Base-by-base conservation (phyloP, 2,797 vertebrate genomes). In the Brachymystax lenok region DNA sequence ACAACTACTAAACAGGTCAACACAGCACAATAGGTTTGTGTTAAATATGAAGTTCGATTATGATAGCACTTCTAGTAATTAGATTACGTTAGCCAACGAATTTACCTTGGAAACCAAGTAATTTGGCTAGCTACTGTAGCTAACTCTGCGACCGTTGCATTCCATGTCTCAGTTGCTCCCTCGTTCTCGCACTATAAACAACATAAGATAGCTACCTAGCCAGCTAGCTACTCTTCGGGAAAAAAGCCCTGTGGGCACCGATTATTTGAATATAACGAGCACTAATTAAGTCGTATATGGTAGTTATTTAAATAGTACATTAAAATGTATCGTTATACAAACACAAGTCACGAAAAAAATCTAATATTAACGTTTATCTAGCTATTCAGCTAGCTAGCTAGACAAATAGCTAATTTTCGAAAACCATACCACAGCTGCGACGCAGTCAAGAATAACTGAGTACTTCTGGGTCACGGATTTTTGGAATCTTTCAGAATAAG, bases 301-400 rank as follows among this genome's bases (percentile, higher is more conserved):
- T 3, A 69, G 16, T 74, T 17, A 24, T 28, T 64, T n/a, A 74
- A 66, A 74, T 27, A 4, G 24, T 7, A 40, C 61, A 50, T 67
- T 0, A 12, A 46, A 13, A 12, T 46, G 10, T 46, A 4, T 1
- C 33, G 0, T 40, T 35, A 69, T 61, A 35, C 21, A 81, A 82
- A 74, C 50, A 19, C 28, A 40, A 59, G 51, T 46, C 8, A 46
- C 40, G 12, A 46, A 46, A 13, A 12, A 46, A 83, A 91, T 87
- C 86, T 86, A 86, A 91, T 93, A 35, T 94, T 90, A 94, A 94
- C 94, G 92, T 92, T 80, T 83, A 46, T 40, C 35, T 35, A 40
- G 8, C 30, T 33, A 76, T 82, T 88, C 77, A 73, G 77, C 73
- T 56, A 77, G 4, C 40, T 13, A 46, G 40, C 40, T 13, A 13